phyloP scores from a whole-genome alignment of 2,113 vertebrate genomes.

The Hyaena hyaena region DNA sequence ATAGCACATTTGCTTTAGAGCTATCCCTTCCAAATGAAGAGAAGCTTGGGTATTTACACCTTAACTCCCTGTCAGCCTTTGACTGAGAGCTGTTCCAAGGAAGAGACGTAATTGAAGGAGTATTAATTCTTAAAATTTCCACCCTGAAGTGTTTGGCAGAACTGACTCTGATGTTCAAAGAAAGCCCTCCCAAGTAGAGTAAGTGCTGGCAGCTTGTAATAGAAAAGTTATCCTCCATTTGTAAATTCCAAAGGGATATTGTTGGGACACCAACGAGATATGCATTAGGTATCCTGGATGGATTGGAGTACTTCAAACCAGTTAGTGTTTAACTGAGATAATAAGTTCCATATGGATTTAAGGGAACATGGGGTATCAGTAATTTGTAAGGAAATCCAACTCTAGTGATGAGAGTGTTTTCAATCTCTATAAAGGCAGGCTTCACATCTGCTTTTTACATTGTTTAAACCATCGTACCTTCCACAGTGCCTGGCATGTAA shows the following conservation, averaged over 20 bases:
- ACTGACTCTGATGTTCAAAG: not conserved
- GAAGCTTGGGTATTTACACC: too few relatives aligned
- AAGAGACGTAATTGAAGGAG: not conserved
- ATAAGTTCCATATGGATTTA: not conserved
- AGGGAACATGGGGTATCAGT: not conserved
- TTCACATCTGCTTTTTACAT: not conserved
- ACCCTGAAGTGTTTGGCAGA: not conserved
- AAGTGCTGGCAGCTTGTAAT: not conserved
- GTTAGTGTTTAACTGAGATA: not conserved
- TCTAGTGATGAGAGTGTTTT: not conserved
- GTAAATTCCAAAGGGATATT: not conserved
- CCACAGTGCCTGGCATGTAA: not conserved
- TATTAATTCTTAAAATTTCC: not conserved
- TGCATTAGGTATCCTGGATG: not conserved
- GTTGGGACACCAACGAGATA: not conserved
- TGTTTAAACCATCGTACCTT: not conserved
- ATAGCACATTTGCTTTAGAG: not conserved
- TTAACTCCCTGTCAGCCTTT: not conserved
- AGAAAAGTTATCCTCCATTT: not conserved
- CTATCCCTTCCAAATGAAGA: not conserved
- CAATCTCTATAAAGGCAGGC: not conserved
- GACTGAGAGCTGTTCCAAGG: not conserved
- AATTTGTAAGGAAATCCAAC: not conserved
- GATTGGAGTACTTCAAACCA: not conserved
- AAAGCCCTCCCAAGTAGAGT: not conserved